phyloP scores from a whole-genome alignment of 2,113 vertebrate genomes.

The Andinoacara biseriatus region DNA sequence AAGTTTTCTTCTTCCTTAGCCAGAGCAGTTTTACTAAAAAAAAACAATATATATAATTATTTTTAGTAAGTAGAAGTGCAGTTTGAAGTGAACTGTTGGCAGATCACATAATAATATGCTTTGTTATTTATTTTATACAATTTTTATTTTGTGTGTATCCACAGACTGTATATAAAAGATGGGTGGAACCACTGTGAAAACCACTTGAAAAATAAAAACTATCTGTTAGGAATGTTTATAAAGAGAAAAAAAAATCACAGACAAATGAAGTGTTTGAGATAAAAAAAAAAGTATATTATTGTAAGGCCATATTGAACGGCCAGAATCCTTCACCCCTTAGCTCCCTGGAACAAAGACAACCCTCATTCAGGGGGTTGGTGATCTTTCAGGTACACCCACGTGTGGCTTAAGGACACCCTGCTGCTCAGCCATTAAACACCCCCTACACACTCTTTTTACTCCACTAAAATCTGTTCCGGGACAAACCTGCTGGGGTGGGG shows the following conservation, averaged over 20 bases:
- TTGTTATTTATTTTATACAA: too few relatives aligned
- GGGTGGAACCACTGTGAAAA: too few relatives aligned
- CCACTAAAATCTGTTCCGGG: slow-evolving; percentile 50
- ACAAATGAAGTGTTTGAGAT: background rate
- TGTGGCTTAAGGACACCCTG: slow-evolving; percentile 56
- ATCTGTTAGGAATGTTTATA: too few relatives aligned
- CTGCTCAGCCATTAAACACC: slow-evolving; percentile 52
- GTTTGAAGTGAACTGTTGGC: too few relatives aligned
- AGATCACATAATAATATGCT: too few relatives aligned
- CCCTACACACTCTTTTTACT: slow-evolving; percentile 17
- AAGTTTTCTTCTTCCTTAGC: too few relatives aligned
- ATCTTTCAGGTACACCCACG: slow-evolving; percentile 65
- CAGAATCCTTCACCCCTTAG: background rate
- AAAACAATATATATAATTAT: too few relatives aligned
- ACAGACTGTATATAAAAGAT: too few relatives aligned
- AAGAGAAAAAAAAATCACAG: too few relatives aligned
- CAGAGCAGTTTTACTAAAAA: background rate
- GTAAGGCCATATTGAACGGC: background rate
- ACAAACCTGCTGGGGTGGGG: slow-evolving; percentile 18
- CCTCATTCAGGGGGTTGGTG: slow-evolving; percentile 2
- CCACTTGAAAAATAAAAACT: too few relatives aligned
- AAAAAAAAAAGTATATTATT: background rate
- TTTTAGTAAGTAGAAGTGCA: too few relatives aligned
- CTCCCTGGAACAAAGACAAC: background rate
- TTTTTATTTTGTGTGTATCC: too few relatives aligned